phyloP scores from a whole-genome alignment of 2,797 vertebrate species.

The Melanitta fusca region DNA sequence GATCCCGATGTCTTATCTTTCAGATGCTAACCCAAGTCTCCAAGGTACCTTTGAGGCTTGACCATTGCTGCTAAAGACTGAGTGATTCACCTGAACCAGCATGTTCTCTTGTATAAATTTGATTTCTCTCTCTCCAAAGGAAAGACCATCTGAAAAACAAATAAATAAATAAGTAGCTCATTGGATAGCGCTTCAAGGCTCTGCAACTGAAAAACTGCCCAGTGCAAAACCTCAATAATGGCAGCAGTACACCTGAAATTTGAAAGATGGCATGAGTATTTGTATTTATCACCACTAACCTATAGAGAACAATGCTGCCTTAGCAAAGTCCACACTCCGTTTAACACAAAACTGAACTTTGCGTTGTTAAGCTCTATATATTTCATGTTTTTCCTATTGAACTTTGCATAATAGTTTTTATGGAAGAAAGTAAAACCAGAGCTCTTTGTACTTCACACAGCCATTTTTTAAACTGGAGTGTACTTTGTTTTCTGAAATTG shows the following conservation, averaged over 20 bases:
- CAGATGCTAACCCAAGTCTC: not conserved
- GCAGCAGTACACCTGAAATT: not conserved
- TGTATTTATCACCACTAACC: conserved; percentile 6
- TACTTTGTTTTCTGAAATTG: conserved; percentile 52
- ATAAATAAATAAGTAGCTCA: not conserved
- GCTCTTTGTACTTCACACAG: not conserved
- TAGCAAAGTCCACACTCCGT: conserved; percentile 35
- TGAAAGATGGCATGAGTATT: not conserved
- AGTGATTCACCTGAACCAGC: not conserved
- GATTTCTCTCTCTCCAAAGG: not conserved
- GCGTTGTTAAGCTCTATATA: not conserved
- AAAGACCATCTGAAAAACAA: not conserved
- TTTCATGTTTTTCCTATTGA: not conserved
- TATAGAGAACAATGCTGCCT: conserved; percentile 8
- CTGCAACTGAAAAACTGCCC: not conserved
- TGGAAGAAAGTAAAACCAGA: not conserved
- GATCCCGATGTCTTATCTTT: not conserved
- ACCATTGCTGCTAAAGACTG: not conserved
- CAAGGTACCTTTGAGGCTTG: not conserved
- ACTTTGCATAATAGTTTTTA: not conserved
- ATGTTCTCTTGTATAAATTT: not conserved
- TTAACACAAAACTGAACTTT: not conserved
- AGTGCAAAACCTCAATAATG: not conserved
- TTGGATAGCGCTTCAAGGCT: not conserved
- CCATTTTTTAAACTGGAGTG: conserved; percentile 10